Base-by-base conservation (phyloP, 2,113 vertebrate genomes). In the Xenus cinereus region DNA sequence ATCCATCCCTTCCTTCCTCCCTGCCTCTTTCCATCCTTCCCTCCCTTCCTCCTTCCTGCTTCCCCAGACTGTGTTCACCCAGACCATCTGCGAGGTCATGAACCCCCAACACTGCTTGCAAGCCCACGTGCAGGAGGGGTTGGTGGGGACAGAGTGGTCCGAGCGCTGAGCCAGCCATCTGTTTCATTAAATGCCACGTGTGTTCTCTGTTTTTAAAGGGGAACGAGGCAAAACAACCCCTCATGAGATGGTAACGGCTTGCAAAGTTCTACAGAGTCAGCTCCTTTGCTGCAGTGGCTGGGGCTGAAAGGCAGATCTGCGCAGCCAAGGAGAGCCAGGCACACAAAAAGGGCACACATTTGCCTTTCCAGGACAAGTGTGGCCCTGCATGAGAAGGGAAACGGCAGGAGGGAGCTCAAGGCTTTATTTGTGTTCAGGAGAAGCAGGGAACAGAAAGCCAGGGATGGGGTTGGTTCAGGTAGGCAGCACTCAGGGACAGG, bases 401-500 rank as follows among this genome's bases (percentile, higher is more conserved):
- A 53, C 3, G 10, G 46, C 45, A 30, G 50, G 12, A 75, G 30
- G 4, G 41, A 46, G n/a, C 60, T 83, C 32, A 46, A 41, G 80
- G 63, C 43, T 80, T 86, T 76, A 33, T 72, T 79, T n/a, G 20
- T 46, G 30, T 13, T 66, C 56, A 23, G 63, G 28, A 80, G 45
- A 73, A 77, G 53, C 37, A 45, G 46, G 37, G 64, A 39, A 50
- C 53, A 68, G 53, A 87, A 84, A 77, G 4, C 10, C 24, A 23
- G 32, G 27, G 39, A 18, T 13, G 15, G 13, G 10, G 9, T 51
- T 0, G 0, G 23, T 68, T 64, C 59, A 81, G 66, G 56, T 24
- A 56, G 66, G n/a, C 69, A 68, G 59, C 0, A 0, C 16, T 54
- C 5, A 4, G 37, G 21, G 22, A 41, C 32, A 11, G 26, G 19